phyloP scores from a whole-genome alignment of 2,888 invertebrate genomes.

The Luperina testacea region DNA sequence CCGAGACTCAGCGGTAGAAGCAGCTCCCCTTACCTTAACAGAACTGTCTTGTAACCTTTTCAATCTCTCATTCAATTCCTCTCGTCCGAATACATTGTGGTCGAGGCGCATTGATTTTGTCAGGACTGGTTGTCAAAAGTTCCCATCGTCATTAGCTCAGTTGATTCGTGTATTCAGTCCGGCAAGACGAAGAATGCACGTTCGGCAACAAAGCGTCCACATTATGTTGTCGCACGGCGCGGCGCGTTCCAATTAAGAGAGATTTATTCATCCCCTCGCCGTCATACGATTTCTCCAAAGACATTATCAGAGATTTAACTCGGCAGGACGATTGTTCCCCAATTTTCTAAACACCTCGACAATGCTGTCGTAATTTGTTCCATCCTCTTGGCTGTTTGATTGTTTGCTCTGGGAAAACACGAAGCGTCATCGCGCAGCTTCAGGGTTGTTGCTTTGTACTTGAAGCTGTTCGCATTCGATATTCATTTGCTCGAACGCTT shows the following conservation, averaged over 20 bases:
- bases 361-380: slow-evolving; percentile 87
- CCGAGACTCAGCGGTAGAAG: slow-evolving; percentile 60
- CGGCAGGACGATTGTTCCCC: slow-evolving; percentile 86
- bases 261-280: slow-evolving; percentile 86
- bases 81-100: slow-evolving; percentile 61
- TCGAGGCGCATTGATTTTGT: slow-evolving; percentile 71
- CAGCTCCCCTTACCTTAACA: slow-evolving; percentile 51
- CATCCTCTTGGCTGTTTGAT: slow-evolving; percentile 83
- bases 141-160: slow-evolving; percentile 81
- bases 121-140: slow-evolving; percentile 77
- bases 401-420: slow-evolving; percentile 84
- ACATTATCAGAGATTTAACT: slow-evolving; percentile 88
- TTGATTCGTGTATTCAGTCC: slow-evolving; percentile 82
- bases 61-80: slow-evolving; percentile 65
- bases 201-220: slow-evolving; percentile 83
- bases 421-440: slow-evolving; percentile 77
- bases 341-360: slow-evolving; percentile 88
- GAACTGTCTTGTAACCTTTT: slow-evolving; percentile 58
- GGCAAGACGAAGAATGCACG: slow-evolving; percentile 79
- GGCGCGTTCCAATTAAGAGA: slow-evolving; percentile 87
- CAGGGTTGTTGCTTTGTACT: slow-evolving; percentile 78
- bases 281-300: slow-evolving; percentile 82
- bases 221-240: slow-evolving; percentile 86
- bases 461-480: slow-evolving; percentile 81
- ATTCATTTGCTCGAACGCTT: slow-evolving; percentile 84